A percentile compares a stretch with the other conserved stretches of the same genome.
Evolutionary conservation across 2,113 vertebrate species (phyloP).

Genomic region (Daubentonia madagascariensis): DNA sequence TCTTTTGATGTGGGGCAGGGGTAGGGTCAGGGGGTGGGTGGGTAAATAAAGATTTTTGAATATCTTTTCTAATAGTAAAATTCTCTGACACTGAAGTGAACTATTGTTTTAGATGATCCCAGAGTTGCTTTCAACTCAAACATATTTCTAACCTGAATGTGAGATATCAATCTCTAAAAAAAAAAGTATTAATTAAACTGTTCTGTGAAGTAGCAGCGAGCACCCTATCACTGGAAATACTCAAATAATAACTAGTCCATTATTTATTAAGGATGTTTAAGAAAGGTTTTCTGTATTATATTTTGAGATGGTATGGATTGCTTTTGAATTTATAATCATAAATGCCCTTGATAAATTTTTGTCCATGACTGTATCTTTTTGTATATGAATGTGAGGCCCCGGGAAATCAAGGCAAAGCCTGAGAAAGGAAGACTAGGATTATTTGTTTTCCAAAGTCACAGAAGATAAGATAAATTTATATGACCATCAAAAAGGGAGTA

Average conservation of each 20-base stretch:
- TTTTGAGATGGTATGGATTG: neutral
- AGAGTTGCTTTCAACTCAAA: neutral
- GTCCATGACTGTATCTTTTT: neutral
- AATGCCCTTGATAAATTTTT: neutral
- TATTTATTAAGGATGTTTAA: conserved; percentile 13
- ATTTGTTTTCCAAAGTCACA: conserved; percentile 29
- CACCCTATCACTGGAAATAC: neutral
- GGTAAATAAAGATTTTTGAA: neutral
- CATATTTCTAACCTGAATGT: conserved; percentile 6
- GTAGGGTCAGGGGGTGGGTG: neutral
- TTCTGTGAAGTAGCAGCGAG: neutral
- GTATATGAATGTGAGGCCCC: neutral
- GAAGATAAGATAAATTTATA: conserved; percentile 27
- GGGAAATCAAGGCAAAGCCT: conserved; percentile 32
- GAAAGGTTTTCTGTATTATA: neutral
- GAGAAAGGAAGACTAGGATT: conserved; percentile 36
- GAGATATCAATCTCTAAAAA: conserved; percentile 6
- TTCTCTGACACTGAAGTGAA: neutral
- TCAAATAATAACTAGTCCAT: neutral
- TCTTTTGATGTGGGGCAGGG: neutral
- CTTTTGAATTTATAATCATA: conserved; percentile 44
- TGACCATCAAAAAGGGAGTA: neutral
- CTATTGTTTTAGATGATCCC: neutral
- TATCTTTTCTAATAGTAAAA: neutral
- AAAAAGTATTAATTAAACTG: neutral